phyloP scores from a whole-genome alignment of 2,113 vertebrate species.

The Salminus brasiliensis region DNA sequence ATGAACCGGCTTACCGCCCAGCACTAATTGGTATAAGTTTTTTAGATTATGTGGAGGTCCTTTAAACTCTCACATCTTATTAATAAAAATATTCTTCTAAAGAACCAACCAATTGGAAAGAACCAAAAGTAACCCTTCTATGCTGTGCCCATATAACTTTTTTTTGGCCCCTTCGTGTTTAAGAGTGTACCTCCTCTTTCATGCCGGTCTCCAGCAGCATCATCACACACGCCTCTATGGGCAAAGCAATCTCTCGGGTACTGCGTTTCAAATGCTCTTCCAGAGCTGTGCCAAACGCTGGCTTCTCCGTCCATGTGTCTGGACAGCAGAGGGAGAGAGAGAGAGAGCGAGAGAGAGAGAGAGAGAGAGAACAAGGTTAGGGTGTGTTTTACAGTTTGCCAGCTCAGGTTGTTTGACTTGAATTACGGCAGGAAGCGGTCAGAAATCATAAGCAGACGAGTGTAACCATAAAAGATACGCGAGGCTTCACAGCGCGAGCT shows the following conservation, averaged over 20 bases:
- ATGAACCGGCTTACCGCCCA: too few relatives aligned
- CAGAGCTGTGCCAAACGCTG: conserved; percentile 89
- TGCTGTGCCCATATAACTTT: too few relatives aligned
- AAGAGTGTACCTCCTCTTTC: conserved; percentile 97
- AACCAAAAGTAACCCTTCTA: too few relatives aligned
- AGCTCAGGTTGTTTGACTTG: not conserved
- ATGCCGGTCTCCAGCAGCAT: conserved; percentile 97
- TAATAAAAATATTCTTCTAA: too few relatives aligned
- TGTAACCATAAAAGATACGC: not conserved
- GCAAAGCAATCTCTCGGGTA: conserved; percentile 88
- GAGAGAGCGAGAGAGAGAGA: not conserved
- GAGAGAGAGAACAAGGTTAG: not conserved
- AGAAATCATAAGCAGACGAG: not conserved
- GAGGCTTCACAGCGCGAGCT: not conserved
- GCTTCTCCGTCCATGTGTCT: conserved; percentile 97
- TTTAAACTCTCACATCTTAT: too few relatives aligned
- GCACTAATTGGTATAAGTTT: too few relatives aligned
- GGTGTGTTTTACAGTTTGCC: not conserved
- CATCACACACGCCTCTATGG: conserved; percentile 96
- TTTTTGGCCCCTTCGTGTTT: too few relatives aligned
- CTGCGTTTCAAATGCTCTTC: conserved; percentile 96
- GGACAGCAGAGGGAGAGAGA: conserved; percentile 24
- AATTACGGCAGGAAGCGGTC: conserved; percentile 3
- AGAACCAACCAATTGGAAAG: too few relatives aligned
- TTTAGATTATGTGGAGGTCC: too few relatives aligned